A percentile compares a stretch with the other conserved stretches of the same genome.
Evolutionary conservation across 1,140 invertebrate genomes (phyloP).

Genomic region (Drosophila orosa): DNA sequence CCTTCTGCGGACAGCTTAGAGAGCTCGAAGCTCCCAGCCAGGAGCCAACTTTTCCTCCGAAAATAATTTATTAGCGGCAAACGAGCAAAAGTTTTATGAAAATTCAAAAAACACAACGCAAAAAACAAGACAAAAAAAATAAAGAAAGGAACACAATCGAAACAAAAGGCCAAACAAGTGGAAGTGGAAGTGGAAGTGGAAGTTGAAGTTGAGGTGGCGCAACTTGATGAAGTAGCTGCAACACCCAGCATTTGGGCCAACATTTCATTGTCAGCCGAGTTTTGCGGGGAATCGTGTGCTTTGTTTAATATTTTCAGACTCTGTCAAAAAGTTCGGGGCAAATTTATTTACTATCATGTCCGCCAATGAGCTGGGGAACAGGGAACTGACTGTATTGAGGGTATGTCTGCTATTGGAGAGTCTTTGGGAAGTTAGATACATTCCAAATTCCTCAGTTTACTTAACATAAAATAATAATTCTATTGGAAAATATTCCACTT

Average conservation of each 20-base stretch:
- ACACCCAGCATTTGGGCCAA: constrained; percentile 20
- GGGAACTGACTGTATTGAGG: neutral
- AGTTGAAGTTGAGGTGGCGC: constrained; percentile 35
- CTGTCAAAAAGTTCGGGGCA: constrained; percentile 58
- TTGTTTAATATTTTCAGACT: constrained; percentile 71
- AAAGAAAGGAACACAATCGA: constrained; percentile 28
- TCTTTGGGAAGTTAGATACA: neutral
- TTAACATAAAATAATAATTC: neutral
- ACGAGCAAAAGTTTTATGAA: constrained; percentile 81
- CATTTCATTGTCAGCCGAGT: constrained; percentile 64
- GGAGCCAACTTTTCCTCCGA: constrained; percentile 51
- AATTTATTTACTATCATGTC: constrained; percentile 65
- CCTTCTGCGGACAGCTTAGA: constrained; percentile 68
- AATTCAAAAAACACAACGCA: constrained; percentile 60
- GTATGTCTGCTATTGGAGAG: neutral
- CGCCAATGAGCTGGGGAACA: constrained; percentile 11
- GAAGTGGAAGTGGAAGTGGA: constrained; percentile 24
- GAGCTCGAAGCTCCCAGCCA: constrained; percentile 36
- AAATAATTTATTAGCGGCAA: constrained; percentile 82
- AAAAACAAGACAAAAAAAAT: neutral
- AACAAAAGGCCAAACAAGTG: constrained; percentile 51
- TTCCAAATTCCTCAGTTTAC: neutral
- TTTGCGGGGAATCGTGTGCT: constrained; percentile 41
- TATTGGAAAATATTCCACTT: neutral
- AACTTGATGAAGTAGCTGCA: constrained; percentile 44